phyloP scores from a whole-genome alignment of 2,888 invertebrate species.

The Archaeoteleia sp. region DNA sequence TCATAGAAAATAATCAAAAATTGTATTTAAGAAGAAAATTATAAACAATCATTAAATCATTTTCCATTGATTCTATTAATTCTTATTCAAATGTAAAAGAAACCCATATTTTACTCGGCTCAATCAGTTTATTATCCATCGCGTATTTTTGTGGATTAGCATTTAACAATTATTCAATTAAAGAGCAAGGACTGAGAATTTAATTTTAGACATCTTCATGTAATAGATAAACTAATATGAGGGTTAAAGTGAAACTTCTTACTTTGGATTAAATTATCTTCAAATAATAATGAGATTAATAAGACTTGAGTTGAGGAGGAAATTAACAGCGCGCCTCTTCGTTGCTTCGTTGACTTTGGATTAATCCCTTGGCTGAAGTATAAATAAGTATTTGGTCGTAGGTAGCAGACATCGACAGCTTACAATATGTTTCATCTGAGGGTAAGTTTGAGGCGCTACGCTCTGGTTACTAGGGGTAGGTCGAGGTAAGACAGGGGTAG shows the following conservation, averaged over 20 bases:
- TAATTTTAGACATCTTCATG: too few species aligned
- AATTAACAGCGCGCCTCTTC: slow-evolving; percentile 25
- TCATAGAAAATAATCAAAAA: too few species aligned
- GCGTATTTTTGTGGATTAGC: too few species aligned
- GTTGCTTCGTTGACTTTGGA: slow-evolving; percentile 27
- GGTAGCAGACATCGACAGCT: slow-evolving; percentile 25
- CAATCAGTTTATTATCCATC: too few species aligned
- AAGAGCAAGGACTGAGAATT: too few species aligned
- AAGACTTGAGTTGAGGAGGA: slow-evolving; percentile 13
- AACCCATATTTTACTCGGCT: too few species aligned
- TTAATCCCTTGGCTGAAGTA: slow-evolving; percentile 29
- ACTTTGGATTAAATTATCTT: slow-evolving; percentile 8
- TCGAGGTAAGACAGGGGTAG: slow-evolving; percentile 42
- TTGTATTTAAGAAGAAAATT: too few species aligned
- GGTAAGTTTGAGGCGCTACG: slow-evolving; percentile 15
- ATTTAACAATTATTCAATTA: too few species aligned
- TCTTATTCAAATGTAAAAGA: too few species aligned
- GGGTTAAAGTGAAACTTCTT: background rate
- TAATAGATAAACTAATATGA: background rate
- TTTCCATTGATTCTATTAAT: too few species aligned
- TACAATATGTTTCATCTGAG: background rate
- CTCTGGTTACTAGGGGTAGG: slow-evolving; percentile 17
- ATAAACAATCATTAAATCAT: too few species aligned
- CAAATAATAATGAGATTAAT: slow-evolving; percentile 15
- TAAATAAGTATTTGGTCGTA: slow-evolving; percentile 31